Evolutionary conservation across 1,140 invertebrate genomes (phyloP).

Genomic region (Drosophila guanche): DNA sequence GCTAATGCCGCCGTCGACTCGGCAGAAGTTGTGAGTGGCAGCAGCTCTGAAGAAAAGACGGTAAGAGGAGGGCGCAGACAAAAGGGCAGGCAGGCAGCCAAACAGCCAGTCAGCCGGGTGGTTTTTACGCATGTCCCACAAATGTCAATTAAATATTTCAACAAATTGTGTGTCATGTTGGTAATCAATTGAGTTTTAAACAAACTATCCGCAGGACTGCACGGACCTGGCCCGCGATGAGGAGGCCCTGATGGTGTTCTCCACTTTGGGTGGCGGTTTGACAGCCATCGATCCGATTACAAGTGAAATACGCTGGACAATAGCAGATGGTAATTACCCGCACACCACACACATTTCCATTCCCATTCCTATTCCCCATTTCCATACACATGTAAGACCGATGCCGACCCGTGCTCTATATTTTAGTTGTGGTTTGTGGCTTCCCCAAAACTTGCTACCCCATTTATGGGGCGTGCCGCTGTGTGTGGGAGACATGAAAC

Average conservation of each 20-base stretch:
- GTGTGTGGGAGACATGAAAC: constrained; percentile 17
- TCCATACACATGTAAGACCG: not conserved
- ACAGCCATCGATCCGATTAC: constrained; percentile 92
- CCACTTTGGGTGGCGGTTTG: constrained; percentile 95
- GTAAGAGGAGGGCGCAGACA: constrained; percentile 25
- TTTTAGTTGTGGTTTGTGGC: no score
- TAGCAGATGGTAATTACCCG: constrained; percentile 91
- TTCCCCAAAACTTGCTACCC: constrained; percentile 2
- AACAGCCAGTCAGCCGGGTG: not conserved
- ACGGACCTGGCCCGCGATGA: constrained; percentile 89
- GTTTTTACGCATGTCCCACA: constrained; percentile 24
- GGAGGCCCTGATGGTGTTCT: constrained; percentile 91
- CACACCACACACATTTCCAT: constrained; percentile 4
- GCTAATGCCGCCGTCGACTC: constrained; percentile 63
- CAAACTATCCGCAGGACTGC: constrained; percentile 83
- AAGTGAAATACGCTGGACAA: constrained; percentile 94
- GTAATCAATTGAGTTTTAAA: constrained; percentile 36
- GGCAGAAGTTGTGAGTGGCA: constrained; percentile 70
- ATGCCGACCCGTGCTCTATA: no score
- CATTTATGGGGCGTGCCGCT: not conserved
- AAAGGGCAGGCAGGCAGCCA: no score
- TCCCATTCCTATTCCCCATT: constrained; percentile 10
- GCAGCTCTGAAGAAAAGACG: constrained; percentile 56
- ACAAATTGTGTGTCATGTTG: constrained; percentile 33
- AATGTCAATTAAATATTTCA: constrained; percentile 46